Base-by-base conservation (phyloP, 2,797 vertebrate genomes). In the Jordanella pulchra region DNA sequence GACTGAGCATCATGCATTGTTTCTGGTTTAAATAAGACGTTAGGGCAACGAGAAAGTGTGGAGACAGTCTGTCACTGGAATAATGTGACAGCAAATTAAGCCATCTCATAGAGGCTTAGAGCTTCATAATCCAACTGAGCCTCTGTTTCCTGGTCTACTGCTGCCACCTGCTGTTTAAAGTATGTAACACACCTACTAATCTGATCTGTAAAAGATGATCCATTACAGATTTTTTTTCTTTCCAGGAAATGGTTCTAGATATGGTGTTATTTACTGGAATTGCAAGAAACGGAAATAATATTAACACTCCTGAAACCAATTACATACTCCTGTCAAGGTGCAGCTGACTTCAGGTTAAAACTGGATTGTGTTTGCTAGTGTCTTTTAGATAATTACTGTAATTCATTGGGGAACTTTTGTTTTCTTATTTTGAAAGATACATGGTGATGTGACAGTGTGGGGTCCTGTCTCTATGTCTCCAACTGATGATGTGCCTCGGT, bases 131-230 rank as follows among this genome's bases (percentile, higher is more conserved):
- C 35, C 10, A 55, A 56, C 1, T 14, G 3, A 54, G 51, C 0
- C 2, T 1, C 18, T 21, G 9, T 7, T 7, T 79, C 68, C 44
- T 72, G 77, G 1, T 71, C 3, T 64, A 14, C 45, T 83, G 86
- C 88, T 84, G 85, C 89, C 92, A 78, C 77, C 90, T 87, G 3
- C 58, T 88, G 92, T 0, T 77, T 3, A 55, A 1, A 32, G 45
- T 30, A 6, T 30, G 60, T 23, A n/a, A 15, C 35, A 42, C 21
- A 27, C 30, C 10, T 21, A 23, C 21, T 6, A 35, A 35, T 4
- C 23, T 32, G 23, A 61, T 35, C 58, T 60, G 9, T 3, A 17
- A 61, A 6, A 55, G 35, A 35, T n/a, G 35, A 50, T 50, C 48
- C 23, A 7, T 53, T 3, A 53, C 50, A 53, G 50, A 53, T 21